Conservation (phyloP, 2,888 invertebrate species). For the Rhamnusium bicolor region DNA sequence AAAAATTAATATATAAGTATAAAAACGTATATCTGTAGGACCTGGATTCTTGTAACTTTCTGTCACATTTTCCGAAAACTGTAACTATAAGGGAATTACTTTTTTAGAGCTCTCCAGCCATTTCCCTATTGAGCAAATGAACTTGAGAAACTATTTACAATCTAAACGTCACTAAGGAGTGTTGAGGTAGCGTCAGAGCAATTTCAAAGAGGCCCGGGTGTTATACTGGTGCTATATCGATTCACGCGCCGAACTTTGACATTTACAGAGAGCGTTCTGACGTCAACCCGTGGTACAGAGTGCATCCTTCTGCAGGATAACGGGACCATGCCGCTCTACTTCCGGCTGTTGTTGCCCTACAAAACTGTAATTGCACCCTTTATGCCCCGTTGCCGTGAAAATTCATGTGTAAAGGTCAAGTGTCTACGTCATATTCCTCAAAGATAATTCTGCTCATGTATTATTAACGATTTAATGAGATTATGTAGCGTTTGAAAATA, state of each 20-base stretch:
- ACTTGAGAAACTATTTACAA: neutral
- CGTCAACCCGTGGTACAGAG: constrained; percentile 42
- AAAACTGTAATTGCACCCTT: constrained; percentile 17
- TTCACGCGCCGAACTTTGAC: constrained; percentile 60
- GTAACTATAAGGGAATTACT: neutral
- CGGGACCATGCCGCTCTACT: constrained; percentile 19
- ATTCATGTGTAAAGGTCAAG: constrained; percentile 12
- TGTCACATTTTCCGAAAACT: neutral
- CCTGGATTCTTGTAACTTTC: neutral
- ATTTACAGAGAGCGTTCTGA: constrained; percentile 53
- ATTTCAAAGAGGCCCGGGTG: constrained; percentile 48
- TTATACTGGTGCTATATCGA: constrained; percentile 59
- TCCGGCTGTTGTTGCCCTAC: constrained; percentile 27
- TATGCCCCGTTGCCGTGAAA: constrained; percentile 10
- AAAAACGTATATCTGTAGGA: neutral
- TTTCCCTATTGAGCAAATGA: neutral
- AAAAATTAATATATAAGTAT: too few relatives aligned
- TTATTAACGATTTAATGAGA: too few relatives aligned
- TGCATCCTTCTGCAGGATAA: constrained; percentile 39
- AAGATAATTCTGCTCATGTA: neutral
- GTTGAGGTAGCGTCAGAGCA: constrained; percentile 1
- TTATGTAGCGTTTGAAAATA: too few relatives aligned
- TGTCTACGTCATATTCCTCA: neutral
- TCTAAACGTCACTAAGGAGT: constrained; percentile 9
- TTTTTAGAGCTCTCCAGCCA: neutral